These are phyloP conservation scores for Platyura marginata DNA, from an alignment of 1,140 invertebrate species.

Conservation along the genomic window DNA sequence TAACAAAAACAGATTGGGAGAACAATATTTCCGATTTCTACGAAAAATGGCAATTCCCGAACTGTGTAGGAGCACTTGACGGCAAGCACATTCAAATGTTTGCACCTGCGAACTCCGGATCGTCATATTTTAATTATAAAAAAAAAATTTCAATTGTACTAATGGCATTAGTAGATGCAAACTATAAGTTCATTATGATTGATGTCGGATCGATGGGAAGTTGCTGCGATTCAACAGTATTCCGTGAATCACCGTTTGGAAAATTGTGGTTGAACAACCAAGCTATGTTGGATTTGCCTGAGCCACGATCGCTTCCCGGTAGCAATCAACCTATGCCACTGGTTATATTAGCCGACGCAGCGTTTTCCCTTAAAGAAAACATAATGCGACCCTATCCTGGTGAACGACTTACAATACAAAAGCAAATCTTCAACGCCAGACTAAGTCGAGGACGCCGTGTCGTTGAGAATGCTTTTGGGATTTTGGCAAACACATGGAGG, in stretches of 20 bases:
- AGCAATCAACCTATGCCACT: slow-evolving; percentile 8
- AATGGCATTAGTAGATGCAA: slow-evolving; percentile 18
- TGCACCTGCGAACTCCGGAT: slow-evolving; percentile 14
- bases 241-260: slow-evolving; percentile 9
- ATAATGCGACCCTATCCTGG: slow-evolving; percentile 14
- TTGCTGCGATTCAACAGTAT: slow-evolving; percentile 25
- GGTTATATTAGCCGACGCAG: slow-evolving; percentile 25
- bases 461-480: slow-evolving; percentile 28
- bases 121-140: slow-evolving; percentile 22
- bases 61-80: slow-evolving; percentile 22
- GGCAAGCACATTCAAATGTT: slow-evolving; percentile 22
- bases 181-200: slow-evolving; percentile 25
- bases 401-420: slow-evolving; percentile 5
- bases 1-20: no score
- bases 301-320: slow-evolving; percentile 8
- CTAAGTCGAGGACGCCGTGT: slow-evolving; percentile 15
- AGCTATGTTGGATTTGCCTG: slow-evolving; percentile 9
- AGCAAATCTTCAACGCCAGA: slow-evolving; percentile 23
- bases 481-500: slow-evolving; percentile 18
- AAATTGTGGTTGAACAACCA: slow-evolving; percentile 3
- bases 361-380: slow-evolving; percentile 21
- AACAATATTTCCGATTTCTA: slow-evolving; percentile 9
- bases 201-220: slow-evolving; percentile 25
- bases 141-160: slow-evolving; percentile 16
- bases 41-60: slow-evolving; percentile 18